Evolutionary conservation across 2,888 invertebrate species (phyloP).

Genomic region (Protonemura montana): DNA sequence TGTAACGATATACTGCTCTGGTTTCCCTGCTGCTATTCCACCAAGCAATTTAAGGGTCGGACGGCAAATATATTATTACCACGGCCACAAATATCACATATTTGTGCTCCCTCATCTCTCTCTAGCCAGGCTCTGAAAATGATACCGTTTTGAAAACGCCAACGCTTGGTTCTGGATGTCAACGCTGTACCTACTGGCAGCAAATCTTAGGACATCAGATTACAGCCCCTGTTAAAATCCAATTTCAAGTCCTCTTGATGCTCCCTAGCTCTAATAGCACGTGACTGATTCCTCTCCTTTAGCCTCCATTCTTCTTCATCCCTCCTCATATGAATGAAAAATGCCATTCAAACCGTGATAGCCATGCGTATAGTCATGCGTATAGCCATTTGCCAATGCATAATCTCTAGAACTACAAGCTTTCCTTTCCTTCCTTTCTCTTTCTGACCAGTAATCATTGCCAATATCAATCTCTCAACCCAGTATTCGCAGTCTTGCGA

Average conservation of each 20-base stretch:
- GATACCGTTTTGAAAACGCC: background rate
- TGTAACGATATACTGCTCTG: too few species aligned
- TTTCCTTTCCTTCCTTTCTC: too few species aligned
- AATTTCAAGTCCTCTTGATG: background rate
- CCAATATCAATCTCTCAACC: too few species aligned
- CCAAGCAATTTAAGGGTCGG: background rate
- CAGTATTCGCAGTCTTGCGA: too few species aligned
- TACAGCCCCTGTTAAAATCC: background rate
- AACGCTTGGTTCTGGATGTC: conserved; percentile 22
- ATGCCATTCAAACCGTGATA: too few species aligned
- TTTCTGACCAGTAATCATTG: too few species aligned
- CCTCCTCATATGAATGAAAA: background rate
- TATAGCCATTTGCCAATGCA: too few species aligned
- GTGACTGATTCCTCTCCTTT: background rate
- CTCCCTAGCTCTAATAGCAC: background rate
- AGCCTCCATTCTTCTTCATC: background rate
- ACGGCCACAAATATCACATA: conserved; percentile 31
- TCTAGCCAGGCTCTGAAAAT: too few species aligned
- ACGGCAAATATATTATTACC: background rate
- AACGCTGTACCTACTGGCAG: background rate
- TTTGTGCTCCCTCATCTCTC: conserved; percentile 12
- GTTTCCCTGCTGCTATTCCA: background rate
- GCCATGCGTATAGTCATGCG: too few species aligned
- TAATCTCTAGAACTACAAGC: too few species aligned
- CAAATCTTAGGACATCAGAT: conserved; percentile 19